Base-by-base conservation (phyloP, 1,140 invertebrate genomes). In the Pomacea maculata region DNA sequence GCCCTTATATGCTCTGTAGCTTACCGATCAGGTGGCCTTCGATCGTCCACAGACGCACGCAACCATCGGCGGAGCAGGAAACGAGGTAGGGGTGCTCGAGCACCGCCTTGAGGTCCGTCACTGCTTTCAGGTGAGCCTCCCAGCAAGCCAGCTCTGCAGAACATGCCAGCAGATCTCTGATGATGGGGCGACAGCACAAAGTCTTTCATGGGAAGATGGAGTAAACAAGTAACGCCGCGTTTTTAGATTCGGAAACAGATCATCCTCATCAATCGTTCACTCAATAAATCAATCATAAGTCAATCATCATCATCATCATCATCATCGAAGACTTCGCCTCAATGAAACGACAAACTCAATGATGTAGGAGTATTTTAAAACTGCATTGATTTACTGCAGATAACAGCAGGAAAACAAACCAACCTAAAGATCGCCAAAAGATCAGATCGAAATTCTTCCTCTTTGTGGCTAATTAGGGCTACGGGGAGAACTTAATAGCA, bases 21-120 rank as follows among this genome's bases (percentile, higher is more conserved):
- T 12, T 70, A 75, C 74, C 74, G 25, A 75, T 45, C 55, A 29
- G 61, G 57, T 75, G 57, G 57, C 74, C 74, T 21, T 75, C 4
- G 21, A 12, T 7, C 17, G 74, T 75, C 74, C 74, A 75, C 57
- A 75, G 57, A 9, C 74, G 74, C 57, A 75, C 74, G 25, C 55
- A 61, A 15, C 17, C 7, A 55, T 75, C 74, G n/a, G 14, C 29
- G 55, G 74, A 75, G 21, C 55, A 75, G 74, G 55, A 63, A 55
- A 75, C 55, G 54, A 75, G n/a, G 21, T 61, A 34, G 7, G 11
- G 55, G n/a, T 29, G 57, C 7, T 34, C 74, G 7, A 14, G 57
- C 15, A 64, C 25, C 0, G 64, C n/a, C 74, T 64, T 61, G 19
- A 75, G 55, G 25, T 63, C 57, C 17, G 74, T 75, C 7, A 75